phyloP scores from a whole-genome alignment of 2,797 vertebrate genomes.

The Tiaroga cobitis region DNA sequence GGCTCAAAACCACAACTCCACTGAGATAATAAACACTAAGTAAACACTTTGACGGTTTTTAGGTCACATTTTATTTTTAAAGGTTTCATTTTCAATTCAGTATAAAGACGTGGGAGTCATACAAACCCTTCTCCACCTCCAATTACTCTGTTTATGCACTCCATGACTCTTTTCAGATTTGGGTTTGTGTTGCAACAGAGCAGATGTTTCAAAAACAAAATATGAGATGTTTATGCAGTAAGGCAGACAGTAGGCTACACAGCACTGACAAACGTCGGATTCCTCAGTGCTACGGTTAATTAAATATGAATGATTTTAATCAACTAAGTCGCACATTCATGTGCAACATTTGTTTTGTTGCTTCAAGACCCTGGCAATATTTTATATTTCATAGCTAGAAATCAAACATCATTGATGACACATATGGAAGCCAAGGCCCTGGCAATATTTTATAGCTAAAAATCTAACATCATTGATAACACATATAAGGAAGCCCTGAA shows the following conservation, averaged over 20 bases:
- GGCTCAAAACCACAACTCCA: neutral
- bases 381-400: slow-evolving; percentile 34
- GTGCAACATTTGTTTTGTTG: slow-evolving; percentile 37
- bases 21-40: slow-evolving; percentile 18
- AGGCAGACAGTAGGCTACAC: slow-evolving; percentile 7
- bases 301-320: slow-evolving; percentile 42
- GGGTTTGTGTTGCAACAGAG: neutral
- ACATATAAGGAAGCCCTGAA: too few species aligned
- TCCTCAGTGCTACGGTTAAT: neutral
- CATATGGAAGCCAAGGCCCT: neutral
- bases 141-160: neutral
- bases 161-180: too few species aligned
- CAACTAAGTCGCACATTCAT: neutral
- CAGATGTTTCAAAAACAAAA: slow-evolving; percentile 29
- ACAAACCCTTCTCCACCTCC: slow-evolving; percentile 7
- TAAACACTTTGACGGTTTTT: slow-evolving; percentile 17
- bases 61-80: slow-evolving; percentile 16
- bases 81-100: slow-evolving; percentile 15
- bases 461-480: too few species aligned
- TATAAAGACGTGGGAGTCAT: slow-evolving; percentile 9
- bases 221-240: slow-evolving; percentile 34
- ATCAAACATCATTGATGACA: slow-evolving; percentile 16
- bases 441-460: too few species aligned
- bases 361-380: slow-evolving; percentile 6
- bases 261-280: neutral